phyloP scores from a whole-genome alignment of 1,140 invertebrate genomes.

The Zaprionus ghesquierei region DNA sequence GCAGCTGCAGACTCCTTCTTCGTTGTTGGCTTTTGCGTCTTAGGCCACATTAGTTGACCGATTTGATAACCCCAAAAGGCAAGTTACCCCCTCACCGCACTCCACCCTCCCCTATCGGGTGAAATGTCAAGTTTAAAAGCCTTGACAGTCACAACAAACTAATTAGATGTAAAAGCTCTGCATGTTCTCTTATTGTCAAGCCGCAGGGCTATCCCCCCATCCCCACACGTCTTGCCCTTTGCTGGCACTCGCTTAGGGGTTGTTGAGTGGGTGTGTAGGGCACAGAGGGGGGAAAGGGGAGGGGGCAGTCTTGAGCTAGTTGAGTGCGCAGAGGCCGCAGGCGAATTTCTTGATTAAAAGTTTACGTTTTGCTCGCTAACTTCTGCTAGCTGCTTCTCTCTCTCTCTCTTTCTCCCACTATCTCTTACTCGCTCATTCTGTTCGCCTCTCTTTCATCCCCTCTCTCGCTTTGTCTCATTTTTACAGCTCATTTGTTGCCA shows the following conservation, averaged over 20 bases:
- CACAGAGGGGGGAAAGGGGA: not conserved
- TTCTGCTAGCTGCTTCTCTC: conserved; percentile 1
- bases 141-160: conserved; percentile 48
- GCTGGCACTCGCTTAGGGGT: not conserved
- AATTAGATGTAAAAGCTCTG: conserved; percentile 66
- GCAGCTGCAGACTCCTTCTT: conserved; percentile 9
- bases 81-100: conserved; percentile 13
- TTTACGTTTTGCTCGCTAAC: conserved; percentile 53
- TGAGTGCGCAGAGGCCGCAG: conserved; percentile 33
- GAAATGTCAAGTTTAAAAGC: conserved; percentile 58
- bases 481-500: conserved; percentile 70
- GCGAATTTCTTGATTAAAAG: conserved; percentile 65
- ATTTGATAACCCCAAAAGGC: conserved; percentile 34
- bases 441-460: not conserved
- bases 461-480: conserved; percentile 19
- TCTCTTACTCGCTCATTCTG: not conserved
- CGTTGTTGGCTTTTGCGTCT: conserved; percentile 30
- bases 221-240: not conserved
- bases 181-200: conserved; percentile 16
- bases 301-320: not conserved
- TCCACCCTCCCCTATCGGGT: conserved; percentile 1
- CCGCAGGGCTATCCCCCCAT: not conserved
- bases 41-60: conserved; percentile 61
- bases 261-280: not conserved
- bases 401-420: not conserved